Percentiles rank a stretch among this genome's conserved stretches.
Conservation (phyloP, 2,113 vertebrate species). For the Corythaeola cristata region DNA sequence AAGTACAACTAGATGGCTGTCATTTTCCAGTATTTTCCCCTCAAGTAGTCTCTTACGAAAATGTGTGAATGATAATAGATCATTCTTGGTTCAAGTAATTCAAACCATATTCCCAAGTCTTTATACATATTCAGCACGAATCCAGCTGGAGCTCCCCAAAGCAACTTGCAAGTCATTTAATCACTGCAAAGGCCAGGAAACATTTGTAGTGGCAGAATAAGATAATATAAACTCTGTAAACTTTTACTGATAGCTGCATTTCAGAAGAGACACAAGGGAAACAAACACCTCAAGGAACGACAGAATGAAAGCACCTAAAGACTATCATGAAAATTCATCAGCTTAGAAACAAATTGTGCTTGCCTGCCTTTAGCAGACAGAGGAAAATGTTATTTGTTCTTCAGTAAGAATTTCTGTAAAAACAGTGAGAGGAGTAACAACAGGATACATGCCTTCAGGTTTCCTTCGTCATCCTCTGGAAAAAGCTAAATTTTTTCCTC, state of each 20-base stretch:
- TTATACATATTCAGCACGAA: neutral
- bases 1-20: neutral
- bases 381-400: neutral
- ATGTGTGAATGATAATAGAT: conserved; percentile 26
- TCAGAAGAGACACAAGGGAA: neutral
- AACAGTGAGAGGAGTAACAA: neutral
- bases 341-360: neutral
- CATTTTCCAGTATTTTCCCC: conserved; percentile 1
- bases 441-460: no score
- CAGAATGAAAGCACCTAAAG: neutral
- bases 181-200: neutral
- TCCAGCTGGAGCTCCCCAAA: conserved; percentile 31
- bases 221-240: neutral
- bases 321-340: neutral
- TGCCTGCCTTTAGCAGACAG: neutral
- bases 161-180: conserved; percentile 7
- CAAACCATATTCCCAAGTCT: conserved; percentile 31
- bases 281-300: neutral
- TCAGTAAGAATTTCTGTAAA: neutral
- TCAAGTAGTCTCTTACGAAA: conserved; percentile 21
- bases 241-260: neutral
- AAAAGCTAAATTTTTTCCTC: no score
- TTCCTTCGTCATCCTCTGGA: no score
- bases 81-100: conserved; percentile 48
- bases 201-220: neutral